These are phyloP conservation scores for Pipistrellus kuhlii DNA, from an alignment of 2,797 vertebrate species.

Conservation along the genomic window DNA sequence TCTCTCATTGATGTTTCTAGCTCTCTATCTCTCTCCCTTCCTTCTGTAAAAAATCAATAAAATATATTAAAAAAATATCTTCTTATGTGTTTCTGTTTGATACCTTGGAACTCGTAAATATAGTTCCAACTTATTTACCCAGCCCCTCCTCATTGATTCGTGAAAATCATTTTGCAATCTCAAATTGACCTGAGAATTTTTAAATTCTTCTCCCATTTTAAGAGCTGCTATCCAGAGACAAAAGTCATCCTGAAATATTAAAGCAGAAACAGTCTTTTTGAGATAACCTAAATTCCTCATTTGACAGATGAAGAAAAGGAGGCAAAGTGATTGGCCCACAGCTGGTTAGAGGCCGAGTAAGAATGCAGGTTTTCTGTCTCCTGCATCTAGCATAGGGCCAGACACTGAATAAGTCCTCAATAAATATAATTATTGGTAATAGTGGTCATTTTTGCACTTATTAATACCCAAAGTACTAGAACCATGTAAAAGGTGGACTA, in stretches of 20 bases:
- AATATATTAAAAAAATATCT: neutral
- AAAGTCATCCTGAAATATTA: slow-evolving; percentile 27
- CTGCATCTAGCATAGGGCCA: neutral
- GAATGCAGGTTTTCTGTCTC: neutral
- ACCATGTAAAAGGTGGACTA: slow-evolving; percentile 55
- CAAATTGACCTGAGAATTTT: neutral
- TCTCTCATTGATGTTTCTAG: no score
- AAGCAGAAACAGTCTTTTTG: neutral
- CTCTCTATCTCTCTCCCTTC: no score
- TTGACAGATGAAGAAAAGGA: slow-evolving; percentile 39
- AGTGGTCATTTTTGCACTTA: neutral
- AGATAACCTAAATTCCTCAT: neutral
- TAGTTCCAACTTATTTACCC: neutral
- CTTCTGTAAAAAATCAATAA: no score
- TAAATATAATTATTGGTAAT: neutral
- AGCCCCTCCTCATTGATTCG: neutral
- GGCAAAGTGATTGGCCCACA: neutral
- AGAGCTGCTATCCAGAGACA: neutral
- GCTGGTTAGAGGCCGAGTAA: neutral
- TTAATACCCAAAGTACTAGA: neutral
- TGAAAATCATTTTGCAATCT: neutral
- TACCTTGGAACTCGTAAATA: neutral
- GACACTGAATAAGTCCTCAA: neutral
- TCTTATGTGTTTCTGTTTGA: slow-evolving; percentile 2
- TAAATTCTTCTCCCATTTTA: neutral